These are phyloP conservation scores for Eriosoma lanigerum DNA, from an alignment of 1,140 invertebrate species.

Conservation along the genomic window DNA sequence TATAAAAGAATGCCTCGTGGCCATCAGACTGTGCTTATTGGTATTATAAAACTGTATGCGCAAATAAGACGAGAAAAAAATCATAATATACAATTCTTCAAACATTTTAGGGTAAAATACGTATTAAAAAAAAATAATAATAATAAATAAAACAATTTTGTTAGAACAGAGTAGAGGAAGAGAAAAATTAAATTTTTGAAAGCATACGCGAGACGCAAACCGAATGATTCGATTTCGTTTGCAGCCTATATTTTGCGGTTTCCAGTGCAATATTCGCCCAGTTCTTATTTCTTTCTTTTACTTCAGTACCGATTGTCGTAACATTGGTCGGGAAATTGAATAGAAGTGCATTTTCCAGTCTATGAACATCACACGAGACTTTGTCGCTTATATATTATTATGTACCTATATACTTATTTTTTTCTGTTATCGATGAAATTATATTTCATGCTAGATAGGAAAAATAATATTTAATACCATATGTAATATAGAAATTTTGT, in stretches of 20 bases:
- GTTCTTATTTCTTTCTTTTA: background rate
- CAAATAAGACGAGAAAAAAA: conserved; percentile 30
- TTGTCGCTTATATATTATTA: conserved; percentile 17
- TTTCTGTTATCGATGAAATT: conserved; percentile 36
- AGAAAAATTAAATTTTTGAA: conserved; percentile 39
- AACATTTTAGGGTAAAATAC: conserved; percentile 32
- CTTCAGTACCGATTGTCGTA: conserved; percentile 23
- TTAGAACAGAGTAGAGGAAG: background rate
- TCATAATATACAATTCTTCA: conserved; percentile 32
- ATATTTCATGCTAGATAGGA: conserved; percentile 29
- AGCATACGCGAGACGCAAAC: conserved; percentile 30
- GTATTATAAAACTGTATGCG: conserved; percentile 39
- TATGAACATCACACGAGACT: conserved; percentile 43
- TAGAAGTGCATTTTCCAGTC: conserved; percentile 49
- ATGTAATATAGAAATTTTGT: background rate
- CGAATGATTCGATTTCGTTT: conserved; percentile 48
- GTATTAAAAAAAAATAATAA: conserved; percentile 10
- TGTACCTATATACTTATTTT: too few species aligned
- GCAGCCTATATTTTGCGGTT: conserved; percentile 38
- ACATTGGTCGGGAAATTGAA: conserved; percentile 32
- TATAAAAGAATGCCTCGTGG: conserved; percentile 50
- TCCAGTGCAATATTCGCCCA: conserved; percentile 32
- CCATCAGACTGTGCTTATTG: conserved; percentile 52
- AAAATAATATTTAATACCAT: conserved; percentile 1
- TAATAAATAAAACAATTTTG: conserved; percentile 39